These are phyloP conservation scores for Mimumesa dahlbomi DNA, from an alignment of 2,888 invertebrate genomes.

Conservation along the genomic window DNA sequence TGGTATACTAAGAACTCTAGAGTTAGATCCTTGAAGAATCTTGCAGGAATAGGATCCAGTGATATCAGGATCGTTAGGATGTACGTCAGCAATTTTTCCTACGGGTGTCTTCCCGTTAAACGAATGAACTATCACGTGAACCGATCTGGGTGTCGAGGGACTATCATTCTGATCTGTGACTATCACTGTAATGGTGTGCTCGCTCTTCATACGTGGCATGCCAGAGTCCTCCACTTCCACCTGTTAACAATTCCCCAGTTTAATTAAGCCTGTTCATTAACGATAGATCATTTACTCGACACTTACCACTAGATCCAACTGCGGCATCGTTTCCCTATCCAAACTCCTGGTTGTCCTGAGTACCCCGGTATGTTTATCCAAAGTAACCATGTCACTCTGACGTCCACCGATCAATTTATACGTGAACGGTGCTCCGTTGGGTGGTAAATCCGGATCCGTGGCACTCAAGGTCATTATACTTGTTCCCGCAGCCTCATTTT, in stretches of 20 bases:
- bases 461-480: slow-evolving; percentile 92
- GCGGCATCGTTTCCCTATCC: slow-evolving; percentile 91
- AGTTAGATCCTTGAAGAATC: slow-evolving; percentile 85
- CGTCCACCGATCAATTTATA: slow-evolving; percentile 90
- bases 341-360: slow-evolving; percentile 89
- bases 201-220: slow-evolving; percentile 90
- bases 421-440: slow-evolving; percentile 94
- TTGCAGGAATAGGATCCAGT: slow-evolving; percentile 94
- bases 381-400: slow-evolving; percentile 87
- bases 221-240: slow-evolving; percentile 95
- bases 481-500: slow-evolving; percentile 92
- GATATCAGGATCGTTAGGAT: slow-evolving; percentile 95
- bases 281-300: no score
- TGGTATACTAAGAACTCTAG: slow-evolving; percentile 87
- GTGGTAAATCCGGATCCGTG: slow-evolving; percentile 93
- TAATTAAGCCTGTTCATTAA: no score
- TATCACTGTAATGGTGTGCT: slow-evolving; percentile 88
- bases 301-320: slow-evolving; percentile 85
- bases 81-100: slow-evolving; percentile 94
- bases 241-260: no score
- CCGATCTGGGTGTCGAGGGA: slow-evolving; percentile 91
- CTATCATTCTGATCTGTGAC: slow-evolving; percentile 95
- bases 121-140: slow-evolving; percentile 89
- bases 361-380: slow-evolving; percentile 90
- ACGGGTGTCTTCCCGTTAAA: slow-evolving; percentile 88